Percentiles rank a stretch among this genome's conserved stretches.
phyloP scores from a whole-genome alignment of 2,888 invertebrate genomes.

The Phytoseiulus persimilis region DNA sequence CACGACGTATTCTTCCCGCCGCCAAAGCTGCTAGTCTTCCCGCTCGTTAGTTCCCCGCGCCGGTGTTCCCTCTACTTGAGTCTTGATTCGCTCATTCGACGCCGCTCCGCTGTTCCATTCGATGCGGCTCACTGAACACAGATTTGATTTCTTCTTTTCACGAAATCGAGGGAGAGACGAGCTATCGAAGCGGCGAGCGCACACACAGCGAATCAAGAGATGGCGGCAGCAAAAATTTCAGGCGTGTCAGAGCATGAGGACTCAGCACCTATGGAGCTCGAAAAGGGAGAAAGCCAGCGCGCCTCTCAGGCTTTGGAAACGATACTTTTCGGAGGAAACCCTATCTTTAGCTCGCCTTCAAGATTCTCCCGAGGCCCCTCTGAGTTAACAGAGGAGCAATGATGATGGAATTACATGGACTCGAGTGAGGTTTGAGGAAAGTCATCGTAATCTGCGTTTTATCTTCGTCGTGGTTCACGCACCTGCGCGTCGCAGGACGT shows the following conservation, averaged over 20 bases:
- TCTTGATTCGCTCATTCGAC: not conserved
- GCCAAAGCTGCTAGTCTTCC: not conserved
- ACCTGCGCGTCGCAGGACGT: no score
- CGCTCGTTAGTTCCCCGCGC: not conserved
- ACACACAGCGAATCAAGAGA: not conserved
- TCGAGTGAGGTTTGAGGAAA: no score
- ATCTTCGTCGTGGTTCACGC: no score
- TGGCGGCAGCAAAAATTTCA: not conserved
- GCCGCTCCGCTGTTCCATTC: not conserved
- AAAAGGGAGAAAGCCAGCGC: not conserved
- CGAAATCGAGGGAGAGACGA: not conserved
- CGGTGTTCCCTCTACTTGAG: not conserved
- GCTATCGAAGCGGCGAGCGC: not conserved
- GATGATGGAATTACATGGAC: no score
- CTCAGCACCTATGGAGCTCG: not conserved
- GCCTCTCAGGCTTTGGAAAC: not conserved
- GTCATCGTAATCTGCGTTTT: no score
- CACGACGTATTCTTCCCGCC: not conserved
- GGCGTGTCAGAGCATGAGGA: not conserved
- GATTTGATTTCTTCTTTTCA: not conserved
- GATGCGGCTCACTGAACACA: not conserved
- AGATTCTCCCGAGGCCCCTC: no score
- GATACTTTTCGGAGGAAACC: no score
- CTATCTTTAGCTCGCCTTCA: no score
- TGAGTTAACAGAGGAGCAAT: no score